Base-by-base conservation (phyloP, 2,797 vertebrate species). In the Hydrophis major region DNA sequence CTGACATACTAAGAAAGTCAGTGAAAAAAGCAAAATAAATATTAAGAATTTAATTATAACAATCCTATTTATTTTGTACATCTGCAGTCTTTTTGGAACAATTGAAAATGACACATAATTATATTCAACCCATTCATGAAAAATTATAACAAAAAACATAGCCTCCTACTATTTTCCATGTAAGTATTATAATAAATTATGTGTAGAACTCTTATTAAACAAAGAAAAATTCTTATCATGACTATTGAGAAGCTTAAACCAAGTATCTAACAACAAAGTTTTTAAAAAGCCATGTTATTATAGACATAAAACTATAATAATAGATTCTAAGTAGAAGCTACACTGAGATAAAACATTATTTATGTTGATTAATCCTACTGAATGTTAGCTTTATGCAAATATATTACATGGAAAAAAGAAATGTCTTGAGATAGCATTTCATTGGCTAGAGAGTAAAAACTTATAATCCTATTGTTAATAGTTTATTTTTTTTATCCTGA, bases 111-210 rank as follows among this genome's bases (percentile, higher is more conserved):
- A 90, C 20, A 87, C 14, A n/a, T 47, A 78, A 86, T 87, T 57
- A 69, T 25, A 69, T 18, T 87, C 37, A 90, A 57, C n/a, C 61
- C 18, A 87, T 69, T 37, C n/a, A 28, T 69, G 59, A 55, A 56
- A 87, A 87, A 87, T 87, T 69, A 69, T 69, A 87, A 59, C 25
- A 90, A 4, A 59, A 90, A 93, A n/a, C 89, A 88, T 20, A 18
- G 28, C 20, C 32, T 12, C 74, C 37, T 78, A 12, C 55, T 37
- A 88, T 88, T 87, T 88, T 90, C 86, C 42, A 88, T 88, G 61
- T 37, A 74, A 93, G 87, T 60, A 93, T 90, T 90, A 27, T 47
- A 74, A 69, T 66, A 60, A 90, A 87, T 92, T 93, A 90, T 87
- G 32, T 93, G 28, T 55, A 57, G 2, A 86, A 59, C 32, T 22